Conservation (phyloP, 2,113 vertebrate genomes). For the Cyanoliseus patagonus region DNA sequence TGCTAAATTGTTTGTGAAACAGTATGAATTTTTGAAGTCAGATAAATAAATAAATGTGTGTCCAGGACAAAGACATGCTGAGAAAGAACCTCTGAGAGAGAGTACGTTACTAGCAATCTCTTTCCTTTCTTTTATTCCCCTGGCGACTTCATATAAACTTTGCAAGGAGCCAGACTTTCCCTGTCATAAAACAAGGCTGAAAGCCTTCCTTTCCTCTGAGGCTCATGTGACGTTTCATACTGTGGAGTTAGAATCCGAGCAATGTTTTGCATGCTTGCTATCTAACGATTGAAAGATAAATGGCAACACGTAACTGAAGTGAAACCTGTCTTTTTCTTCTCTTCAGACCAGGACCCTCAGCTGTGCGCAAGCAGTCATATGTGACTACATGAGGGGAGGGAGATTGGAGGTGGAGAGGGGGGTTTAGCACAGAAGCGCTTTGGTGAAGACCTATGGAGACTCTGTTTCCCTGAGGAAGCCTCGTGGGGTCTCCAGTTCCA, state of each 20-base stretch:
- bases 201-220: not conserved
- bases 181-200: not conserved
- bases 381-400: not conserved
- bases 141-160: not conserved
- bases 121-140: not conserved
- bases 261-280: not conserved
- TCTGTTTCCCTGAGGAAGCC: not conserved
- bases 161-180: not conserved
- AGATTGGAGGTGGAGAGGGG: not conserved
- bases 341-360: not conserved
- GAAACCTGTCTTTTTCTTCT: not conserved
- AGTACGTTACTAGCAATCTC: not conserved
- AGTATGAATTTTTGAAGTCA: not conserved
- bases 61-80: not conserved
- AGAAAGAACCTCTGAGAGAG: not conserved
- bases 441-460: not conserved
- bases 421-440: not conserved
- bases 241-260: not conserved
- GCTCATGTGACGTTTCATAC: not conserved
- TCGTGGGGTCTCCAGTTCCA: not conserved
- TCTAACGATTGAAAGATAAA: not conserved
- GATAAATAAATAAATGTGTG: constrained; percentile 6
- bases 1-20: constrained; percentile 34
- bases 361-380: accelerated
- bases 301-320: not conserved